Conservation (phyloP, 2,888 invertebrate species). For the Brenthis ino region DNA sequence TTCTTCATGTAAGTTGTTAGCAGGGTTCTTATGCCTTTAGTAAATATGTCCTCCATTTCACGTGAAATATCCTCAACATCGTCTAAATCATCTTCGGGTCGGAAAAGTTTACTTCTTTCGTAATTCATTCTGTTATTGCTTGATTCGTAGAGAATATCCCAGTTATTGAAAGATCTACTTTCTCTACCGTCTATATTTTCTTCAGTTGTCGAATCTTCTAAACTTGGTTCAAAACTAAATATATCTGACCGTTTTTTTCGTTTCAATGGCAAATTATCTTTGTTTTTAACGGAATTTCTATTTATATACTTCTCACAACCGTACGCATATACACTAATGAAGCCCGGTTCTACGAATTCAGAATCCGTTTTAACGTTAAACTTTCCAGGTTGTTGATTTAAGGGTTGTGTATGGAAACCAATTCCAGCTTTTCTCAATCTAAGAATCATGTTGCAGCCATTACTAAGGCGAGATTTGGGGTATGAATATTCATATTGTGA, state of each 20-base stretch:
- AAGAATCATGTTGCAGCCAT: constrained; percentile 90
- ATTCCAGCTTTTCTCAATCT: constrained; percentile 89
- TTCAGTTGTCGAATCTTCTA: constrained; percentile 52
- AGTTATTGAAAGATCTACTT: constrained; percentile 58
- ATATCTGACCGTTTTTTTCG: constrained; percentile 67
- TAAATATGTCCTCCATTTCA: constrained; percentile 93
- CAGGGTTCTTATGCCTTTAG: constrained; percentile 90
- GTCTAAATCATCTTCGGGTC: constrained; percentile 80
- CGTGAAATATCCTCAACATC: constrained; percentile 86
- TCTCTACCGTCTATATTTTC: constrained; percentile 54
- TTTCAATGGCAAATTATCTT: constrained; percentile 63
- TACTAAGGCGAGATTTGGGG: constrained; percentile 61
- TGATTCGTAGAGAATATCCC: constrained; percentile 67
- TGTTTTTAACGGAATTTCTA: constrained; percentile 67
- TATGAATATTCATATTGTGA: constrained; percentile 59
- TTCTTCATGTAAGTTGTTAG: constrained; percentile 92
- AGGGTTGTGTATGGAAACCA: constrained; percentile 88
- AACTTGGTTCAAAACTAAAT: constrained; percentile 66
- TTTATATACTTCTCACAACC: constrained; percentile 86
- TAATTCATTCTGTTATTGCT: constrained; percentile 63
- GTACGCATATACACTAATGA: constrained; percentile 92
- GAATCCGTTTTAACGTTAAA: constrained; percentile 90
- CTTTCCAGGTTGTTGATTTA: constrained; percentile 85
- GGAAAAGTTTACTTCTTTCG: constrained; percentile 74
- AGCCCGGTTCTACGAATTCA: constrained; percentile 92